Base-by-base conservation (phyloP, 1,140 invertebrate genomes). In the Cydia amplana region DNA sequence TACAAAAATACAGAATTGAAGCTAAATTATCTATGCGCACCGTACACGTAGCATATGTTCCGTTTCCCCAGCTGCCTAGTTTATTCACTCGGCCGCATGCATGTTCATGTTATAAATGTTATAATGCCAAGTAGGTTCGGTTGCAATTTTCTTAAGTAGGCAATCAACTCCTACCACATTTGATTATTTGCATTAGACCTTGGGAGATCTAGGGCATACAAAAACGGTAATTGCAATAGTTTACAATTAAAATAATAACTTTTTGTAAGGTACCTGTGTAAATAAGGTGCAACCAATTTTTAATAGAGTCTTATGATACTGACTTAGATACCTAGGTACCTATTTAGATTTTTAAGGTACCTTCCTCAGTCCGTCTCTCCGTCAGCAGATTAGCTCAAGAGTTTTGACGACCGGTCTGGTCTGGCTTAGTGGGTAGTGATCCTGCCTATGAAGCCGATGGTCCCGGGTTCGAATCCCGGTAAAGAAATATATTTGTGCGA, bases 71-170 rank as follows among this genome's bases (percentile, higher is more conserved):
- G 75, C 60, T 60, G 76, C 72, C 78, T 70, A 77, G 75, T 76
- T 80, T 79, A 78, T 82, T 75, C 74, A 76, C 75, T 46, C 46
- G 36, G 70, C 67, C 32, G 77, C 75, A 72, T 78, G 74, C 74
- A 72, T 78, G 74, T 80, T 78, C 74, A 72, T 77, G 73, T 80
- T 78, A 79, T 78, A 78, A 55, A 72, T 78, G 74, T 80, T 78
- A 79, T 78, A 78, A 55, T 73, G 49, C 74, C 36, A 79, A 79
- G 76, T 80, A 74, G 77, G 76, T 64, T 78, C 76, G 75, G 76
- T 74, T 28, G 76, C 77, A 78, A 82, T 82, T 80, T 82, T 82
- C 78, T 73, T 78, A 77, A 82, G 72, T 75, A 79, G 49, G 64
- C 74, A 74, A 72, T 70, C 18, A 63, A 78, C 77, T 77, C 77